These are phyloP conservation scores for Drosophila mojavensis DNA, from an alignment of 1,140 invertebrate genomes.

Conservation along the genomic window DNA sequence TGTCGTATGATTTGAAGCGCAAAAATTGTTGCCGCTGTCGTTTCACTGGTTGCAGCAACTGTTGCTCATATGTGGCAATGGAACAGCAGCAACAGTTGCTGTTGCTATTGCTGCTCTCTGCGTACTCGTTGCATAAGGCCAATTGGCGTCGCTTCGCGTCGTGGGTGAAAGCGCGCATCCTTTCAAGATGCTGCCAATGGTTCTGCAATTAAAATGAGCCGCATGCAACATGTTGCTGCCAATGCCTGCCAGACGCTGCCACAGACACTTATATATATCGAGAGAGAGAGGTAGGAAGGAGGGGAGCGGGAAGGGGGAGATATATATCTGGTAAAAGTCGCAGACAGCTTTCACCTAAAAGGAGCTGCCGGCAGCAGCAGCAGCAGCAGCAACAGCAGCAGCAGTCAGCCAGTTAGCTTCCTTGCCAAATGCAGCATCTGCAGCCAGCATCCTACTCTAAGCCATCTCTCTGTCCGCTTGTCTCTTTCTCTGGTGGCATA, in stretches of 20 bases:
- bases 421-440: conserved; percentile 25
- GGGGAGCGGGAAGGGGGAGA: not conserved
- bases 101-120: too few species aligned
- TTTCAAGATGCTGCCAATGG: conserved; percentile 48
- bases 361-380: conserved; percentile 5
- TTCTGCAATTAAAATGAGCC: conserved; percentile 80
- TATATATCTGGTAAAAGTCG: conserved; percentile 21
- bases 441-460: conserved; percentile 55
- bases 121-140: not conserved
- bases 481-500: conserved; percentile 57
- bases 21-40: conserved; percentile 53
- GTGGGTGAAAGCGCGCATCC: conserved; percentile 7
- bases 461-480: conserved; percentile 4
- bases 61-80: not conserved
- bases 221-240: conserved; percentile 52
- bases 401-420: conserved; percentile 2
- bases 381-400: not conserved
- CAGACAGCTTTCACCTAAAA: conserved; percentile 21
- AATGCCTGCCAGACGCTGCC: not conserved
- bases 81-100: not conserved
- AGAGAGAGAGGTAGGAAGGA: too few species aligned
- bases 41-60: conserved; percentile 25
- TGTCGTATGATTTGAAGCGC: conserved; percentile 68
- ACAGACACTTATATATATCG: too few species aligned
- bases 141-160: not conserved